Base-by-base conservation (phyloP, 2,113 vertebrate species). In the Psephotus haematonotus region DNA sequence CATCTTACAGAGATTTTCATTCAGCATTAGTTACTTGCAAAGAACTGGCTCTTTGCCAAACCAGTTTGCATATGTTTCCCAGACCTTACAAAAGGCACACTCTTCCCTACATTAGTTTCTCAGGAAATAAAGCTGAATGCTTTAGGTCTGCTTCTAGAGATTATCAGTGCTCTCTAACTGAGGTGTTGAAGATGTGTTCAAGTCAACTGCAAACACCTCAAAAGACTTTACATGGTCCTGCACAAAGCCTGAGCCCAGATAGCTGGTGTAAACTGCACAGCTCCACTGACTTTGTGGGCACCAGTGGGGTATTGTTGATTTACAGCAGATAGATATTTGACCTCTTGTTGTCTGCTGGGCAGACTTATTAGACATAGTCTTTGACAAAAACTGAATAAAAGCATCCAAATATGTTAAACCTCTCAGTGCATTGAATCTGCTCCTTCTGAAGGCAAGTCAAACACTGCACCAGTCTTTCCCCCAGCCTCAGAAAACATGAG, bases 31-130 rank as follows among this genome's bases (percentile, higher is more conserved):
- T 65, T 91, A 59, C 28, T 86, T 82, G 68, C 13, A 64, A 82
- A 92, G 39, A 72, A 31, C 19, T 84, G 83, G 29, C 81, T 88
- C 44, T 59, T 33, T 92, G 86, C 77, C 91, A 94, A 76, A 93
- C 57, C 17, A 75, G 49, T 88, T 92, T 89, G 60, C 83, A 82
- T 92, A 35, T 92, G 88, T 95, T 92, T 93, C 37, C 72, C 88
- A 89, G 92, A 87, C 41, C 17, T 85, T 84, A 49, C 5, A 11
- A 89, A 82, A 93, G 57, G 12, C 69, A 85, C 6, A 7, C 28
- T 79, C 33, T n/a, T 49, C 17, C 50, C 77, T 63, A 8, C 59
- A 60, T 62, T 67, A 70, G 10, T 62, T 81, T 70, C 52, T 82
- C 57, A 79, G 91, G 77, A 96, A 95, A 76, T 33, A 94, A 88